Conservation (phyloP, 2,888 invertebrate species). For the Papilio gigon region DNA sequence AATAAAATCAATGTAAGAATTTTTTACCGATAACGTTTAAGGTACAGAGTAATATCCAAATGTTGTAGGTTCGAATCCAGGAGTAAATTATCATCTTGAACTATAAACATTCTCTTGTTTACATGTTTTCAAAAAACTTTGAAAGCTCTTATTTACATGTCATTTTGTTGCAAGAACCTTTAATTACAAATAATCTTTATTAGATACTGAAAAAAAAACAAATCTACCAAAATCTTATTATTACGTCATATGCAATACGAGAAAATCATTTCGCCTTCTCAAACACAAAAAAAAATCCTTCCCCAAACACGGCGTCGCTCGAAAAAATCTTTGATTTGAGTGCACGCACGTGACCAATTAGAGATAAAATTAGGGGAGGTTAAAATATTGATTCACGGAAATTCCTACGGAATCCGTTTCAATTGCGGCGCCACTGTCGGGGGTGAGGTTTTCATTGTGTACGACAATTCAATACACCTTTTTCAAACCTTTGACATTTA, state of each 20-base stretch:
- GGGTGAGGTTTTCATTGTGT: slow-evolving; percentile 18
- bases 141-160: too few relatives aligned
- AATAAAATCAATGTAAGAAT: too few relatives aligned
- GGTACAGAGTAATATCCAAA: background rate
- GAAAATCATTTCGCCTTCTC: slow-evolving; percentile 8
- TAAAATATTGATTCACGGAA: slow-evolving; percentile 39
- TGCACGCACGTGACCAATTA: slow-evolving; percentile 41
- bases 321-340: slow-evolving; percentile 39
- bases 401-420: slow-evolving; percentile 38
- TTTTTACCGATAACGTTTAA: too few relatives aligned
- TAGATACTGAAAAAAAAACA: background rate
- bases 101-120: too few relatives aligned
- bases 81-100: too few relatives aligned
- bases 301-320: slow-evolving; percentile 21
- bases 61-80: background rate
- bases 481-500: background rate
- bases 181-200: background rate
- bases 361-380: slow-evolving; percentile 41
- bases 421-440: slow-evolving; percentile 28
- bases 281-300: slow-evolving; percentile 12
- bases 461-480: background rate
- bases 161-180: background rate
- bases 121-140: too few relatives aligned
- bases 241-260: slow-evolving; percentile 12
- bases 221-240: background rate